Percentiles rank a stretch among this genome's conserved stretches.
Evolutionary conservation across 2,888 invertebrate genomes (phyloP).

Genomic region (Charanyca ferruginea): DNA sequence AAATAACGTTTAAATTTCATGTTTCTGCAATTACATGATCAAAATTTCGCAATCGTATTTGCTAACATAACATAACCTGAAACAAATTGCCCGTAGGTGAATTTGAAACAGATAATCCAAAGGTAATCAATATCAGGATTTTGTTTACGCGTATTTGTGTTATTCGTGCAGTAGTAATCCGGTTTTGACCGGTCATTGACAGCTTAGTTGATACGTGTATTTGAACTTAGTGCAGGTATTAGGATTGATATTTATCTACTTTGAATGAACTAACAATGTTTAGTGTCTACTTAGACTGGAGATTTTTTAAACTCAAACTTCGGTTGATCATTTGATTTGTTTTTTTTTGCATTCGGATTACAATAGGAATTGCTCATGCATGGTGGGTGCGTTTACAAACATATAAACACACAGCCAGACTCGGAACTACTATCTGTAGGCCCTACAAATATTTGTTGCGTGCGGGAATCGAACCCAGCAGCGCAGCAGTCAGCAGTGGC

Average conservation of each 20-base stretch:
- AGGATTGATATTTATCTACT: not conserved
- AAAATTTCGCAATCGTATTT: conserved; percentile 37
- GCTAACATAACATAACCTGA: conserved; percentile 14
- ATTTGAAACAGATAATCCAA: conserved; percentile 54
- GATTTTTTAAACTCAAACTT: too few species aligned
- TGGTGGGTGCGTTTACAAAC: too few species aligned
- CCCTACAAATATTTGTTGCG: too few species aligned
- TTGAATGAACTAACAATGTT: too few species aligned
- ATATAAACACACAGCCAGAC: too few species aligned
- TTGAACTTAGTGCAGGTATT: not conserved
- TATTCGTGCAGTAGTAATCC: conserved; percentile 15
- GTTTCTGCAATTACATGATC: conserved; percentile 26
- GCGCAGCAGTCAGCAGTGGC: too few species aligned
- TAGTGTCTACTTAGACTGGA: too few species aligned
- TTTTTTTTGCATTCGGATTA: too few species aligned
- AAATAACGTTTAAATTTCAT: conserved; percentile 1
- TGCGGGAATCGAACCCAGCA: too few species aligned
- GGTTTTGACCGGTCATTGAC: conserved; percentile 7
- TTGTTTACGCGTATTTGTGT: conserved; percentile 7
- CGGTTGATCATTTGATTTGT: too few species aligned
- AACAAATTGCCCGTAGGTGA: conserved; percentile 32
- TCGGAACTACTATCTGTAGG: too few species aligned
- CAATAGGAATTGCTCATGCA: too few species aligned
- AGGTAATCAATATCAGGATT: conserved; percentile 30
- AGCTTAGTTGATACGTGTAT: conserved; percentile 10